These are phyloP conservation scores for Eudyptes chrysolophus DNA, from an alignment of 2,113 vertebrate genomes.

Conservation along the genomic window DNA sequence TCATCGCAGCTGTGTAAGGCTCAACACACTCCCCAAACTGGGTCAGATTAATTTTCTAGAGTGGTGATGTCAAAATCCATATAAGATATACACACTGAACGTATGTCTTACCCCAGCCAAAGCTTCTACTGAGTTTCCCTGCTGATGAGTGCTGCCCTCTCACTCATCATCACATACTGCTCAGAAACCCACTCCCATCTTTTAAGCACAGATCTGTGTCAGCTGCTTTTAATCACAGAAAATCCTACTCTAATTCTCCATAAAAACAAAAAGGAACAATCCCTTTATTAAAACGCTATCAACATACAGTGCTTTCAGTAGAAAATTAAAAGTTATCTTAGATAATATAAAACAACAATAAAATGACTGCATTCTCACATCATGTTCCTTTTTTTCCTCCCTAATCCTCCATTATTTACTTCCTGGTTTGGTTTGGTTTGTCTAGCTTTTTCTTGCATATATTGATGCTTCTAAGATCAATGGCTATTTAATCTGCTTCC, in stretches of 20 bases:
- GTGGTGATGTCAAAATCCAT: neutral
- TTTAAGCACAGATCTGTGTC: neutral
- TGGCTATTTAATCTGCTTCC: neutral
- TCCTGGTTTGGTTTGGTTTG: neutral
- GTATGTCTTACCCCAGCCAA: neutral
- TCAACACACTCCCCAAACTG: neutral
- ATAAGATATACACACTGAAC: neutral
- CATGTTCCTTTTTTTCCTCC: neutral
- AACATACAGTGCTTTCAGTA: neutral
- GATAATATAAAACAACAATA: neutral
- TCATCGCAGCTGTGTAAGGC: neutral
- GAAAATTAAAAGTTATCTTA: neutral
- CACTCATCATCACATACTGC: neutral
- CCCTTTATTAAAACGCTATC: neutral
- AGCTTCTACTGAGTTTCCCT: neutral
- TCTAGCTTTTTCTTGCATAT: neutral
- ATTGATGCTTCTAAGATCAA: neutral
- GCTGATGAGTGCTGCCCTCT: neutral
- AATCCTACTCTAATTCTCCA: neutral
- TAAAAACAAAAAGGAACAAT: neutral
- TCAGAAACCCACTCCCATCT: neutral
- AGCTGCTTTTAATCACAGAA: neutral
- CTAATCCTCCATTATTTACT: neutral
- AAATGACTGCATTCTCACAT: neutral
- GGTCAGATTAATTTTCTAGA: neutral